Evolutionary conservation across 2,888 invertebrate species (phyloP).

Genomic region (Diploptera punctata): DNA sequence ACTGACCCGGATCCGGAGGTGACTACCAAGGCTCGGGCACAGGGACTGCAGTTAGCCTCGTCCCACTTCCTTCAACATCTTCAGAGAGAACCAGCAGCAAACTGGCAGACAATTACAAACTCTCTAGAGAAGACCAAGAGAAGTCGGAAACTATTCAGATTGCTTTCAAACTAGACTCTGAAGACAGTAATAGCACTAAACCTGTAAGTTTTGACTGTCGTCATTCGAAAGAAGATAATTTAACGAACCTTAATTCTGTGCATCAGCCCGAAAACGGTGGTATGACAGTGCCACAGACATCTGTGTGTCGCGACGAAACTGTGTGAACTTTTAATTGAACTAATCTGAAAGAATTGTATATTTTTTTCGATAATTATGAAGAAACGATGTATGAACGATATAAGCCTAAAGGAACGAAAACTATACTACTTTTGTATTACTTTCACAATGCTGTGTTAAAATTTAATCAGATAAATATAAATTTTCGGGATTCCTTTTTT

Average conservation of each 20-base stretch:
- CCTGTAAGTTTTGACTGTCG: not conserved
- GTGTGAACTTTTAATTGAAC: no score
- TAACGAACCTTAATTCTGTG: not conserved
- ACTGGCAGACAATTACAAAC: not conserved
- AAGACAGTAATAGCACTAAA: not conserved
- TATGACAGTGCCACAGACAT: not conserved
- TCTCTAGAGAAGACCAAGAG: not conserved
- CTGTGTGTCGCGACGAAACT: not conserved
- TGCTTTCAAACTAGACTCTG: not conserved
- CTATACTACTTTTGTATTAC: no score
- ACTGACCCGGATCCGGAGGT: conserved; percentile 46
- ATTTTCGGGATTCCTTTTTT: no score
- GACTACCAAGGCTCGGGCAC: conserved; percentile 28
- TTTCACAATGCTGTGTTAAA: no score
- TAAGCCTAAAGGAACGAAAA: no score
- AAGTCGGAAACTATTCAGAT: no score
- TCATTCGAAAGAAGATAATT: not conserved
- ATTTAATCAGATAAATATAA: no score
- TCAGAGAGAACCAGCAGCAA: conserved; percentile 21
- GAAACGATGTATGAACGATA: no score
- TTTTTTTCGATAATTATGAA: no score
- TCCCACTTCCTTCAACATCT: conserved; percentile 25
- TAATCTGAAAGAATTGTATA: no score
- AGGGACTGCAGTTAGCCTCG: conserved; percentile 25
- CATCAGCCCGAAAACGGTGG: not conserved